Percentiles rank a stretch among this genome's conserved stretches.
These are phyloP conservation scores for Spheniscus humboldti DNA, from an alignment of 2,797 vertebrate genomes.

Conservation along the genomic window DNA sequence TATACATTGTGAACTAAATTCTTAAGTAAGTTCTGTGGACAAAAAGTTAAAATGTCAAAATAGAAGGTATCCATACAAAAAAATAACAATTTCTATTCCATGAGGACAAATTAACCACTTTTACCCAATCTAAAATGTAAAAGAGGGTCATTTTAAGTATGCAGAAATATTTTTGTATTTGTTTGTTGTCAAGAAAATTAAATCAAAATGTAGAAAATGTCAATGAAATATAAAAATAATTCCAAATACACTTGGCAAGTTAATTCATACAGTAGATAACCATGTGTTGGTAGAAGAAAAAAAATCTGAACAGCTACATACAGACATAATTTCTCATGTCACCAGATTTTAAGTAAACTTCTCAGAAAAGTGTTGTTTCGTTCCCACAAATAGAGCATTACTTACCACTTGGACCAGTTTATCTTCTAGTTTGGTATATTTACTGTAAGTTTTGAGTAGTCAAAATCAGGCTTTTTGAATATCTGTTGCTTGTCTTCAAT, in stretches of 20 bases:
- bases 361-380: fast-evolving
- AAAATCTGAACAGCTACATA: neutral
- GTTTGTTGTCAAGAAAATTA: neutral
- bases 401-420: neutral
- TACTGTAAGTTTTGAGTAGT: neutral
- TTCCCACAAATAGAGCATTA: neutral
- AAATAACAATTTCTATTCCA: neutral
- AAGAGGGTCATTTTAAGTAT: neutral
- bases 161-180: neutral
- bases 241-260: neutral
- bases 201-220: neutral
- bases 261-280: neutral
- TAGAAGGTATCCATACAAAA: neutral
- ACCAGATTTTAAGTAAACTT: neutral
- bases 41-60: neutral
- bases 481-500: neutral
- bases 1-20: neutral
- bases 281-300: neutral
- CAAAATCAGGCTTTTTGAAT: neutral
- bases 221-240: neutral
- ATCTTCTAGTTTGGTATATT: neutral
- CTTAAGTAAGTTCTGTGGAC: neutral
- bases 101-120: neutral
- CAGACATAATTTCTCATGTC: neutral
- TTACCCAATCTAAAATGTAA: neutral